Evolutionary conservation across 2,113 vertebrate species (phyloP).

Genomic region (Egretta garzetta): DNA sequence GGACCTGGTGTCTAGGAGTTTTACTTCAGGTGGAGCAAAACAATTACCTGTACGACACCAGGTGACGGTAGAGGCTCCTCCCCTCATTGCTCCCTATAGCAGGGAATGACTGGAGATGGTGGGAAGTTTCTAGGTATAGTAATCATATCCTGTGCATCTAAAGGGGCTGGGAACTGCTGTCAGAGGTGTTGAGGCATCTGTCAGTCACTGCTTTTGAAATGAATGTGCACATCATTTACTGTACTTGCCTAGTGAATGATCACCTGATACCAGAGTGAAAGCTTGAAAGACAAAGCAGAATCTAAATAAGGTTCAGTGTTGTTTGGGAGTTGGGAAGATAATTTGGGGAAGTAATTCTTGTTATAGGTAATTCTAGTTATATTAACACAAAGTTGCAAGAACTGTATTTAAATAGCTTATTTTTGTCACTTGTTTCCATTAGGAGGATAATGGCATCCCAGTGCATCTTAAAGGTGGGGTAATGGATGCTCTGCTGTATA

Average conservation of each 20-base stretch:
- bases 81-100: neutral
- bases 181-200: neutral
- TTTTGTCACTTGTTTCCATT: slow-evolving; percentile 3
- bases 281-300: neutral
- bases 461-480: slow-evolving; percentile 89
- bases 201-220: neutral
- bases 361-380: neutral
- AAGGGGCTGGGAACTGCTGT: neutral
- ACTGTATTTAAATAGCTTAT: neutral
- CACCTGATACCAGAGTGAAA: neutral
- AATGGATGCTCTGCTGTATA: slow-evolving; percentile 84
- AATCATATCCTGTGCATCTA: fast-evolving
- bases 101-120: neutral
- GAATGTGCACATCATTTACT: neutral
- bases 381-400: neutral
- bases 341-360: neutral
- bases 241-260: neutral
- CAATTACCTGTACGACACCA: neutral
- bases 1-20: neutral
- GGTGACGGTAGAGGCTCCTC: neutral
- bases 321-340: neutral
- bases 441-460: slow-evolving; percentile 92
- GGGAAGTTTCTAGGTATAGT: neutral
- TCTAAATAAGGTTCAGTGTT: neutral
- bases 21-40: neutral